Conservation (phyloP, 2,888 invertebrate genomes). For the Rotaria socialis region DNA sequence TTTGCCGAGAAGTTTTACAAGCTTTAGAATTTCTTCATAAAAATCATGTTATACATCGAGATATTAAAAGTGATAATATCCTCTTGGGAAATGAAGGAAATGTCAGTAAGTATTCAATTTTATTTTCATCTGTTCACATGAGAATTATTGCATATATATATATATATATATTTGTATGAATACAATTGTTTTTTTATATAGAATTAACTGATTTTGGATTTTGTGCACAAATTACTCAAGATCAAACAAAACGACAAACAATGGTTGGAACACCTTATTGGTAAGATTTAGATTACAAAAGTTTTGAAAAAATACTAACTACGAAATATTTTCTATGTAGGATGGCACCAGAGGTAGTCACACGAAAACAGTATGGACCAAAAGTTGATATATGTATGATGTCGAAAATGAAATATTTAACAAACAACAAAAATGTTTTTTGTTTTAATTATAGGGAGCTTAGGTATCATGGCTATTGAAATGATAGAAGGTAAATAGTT, state of each 20-base stretch:
- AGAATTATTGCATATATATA: background rate
- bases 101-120: slow-evolving; percentile 64
- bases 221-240: slow-evolving; percentile 98
- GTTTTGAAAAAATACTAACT: slow-evolving; percentile 62
- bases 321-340: slow-evolving; percentile 65
- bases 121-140: background rate
- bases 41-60: slow-evolving; percentile 65
- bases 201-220: slow-evolving; percentile 90
- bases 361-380: slow-evolving; percentile 91
- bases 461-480: slow-evolving; percentile 99
- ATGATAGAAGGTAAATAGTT: slow-evolving; percentile 93
- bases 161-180: too few relatives aligned
- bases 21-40: slow-evolving; percentile 95
- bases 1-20: slow-evolving; percentile 90
- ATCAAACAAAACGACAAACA: slow-evolving; percentile 97
- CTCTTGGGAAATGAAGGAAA: slow-evolving; percentile 93
- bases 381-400: slow-evolving; percentile 80
- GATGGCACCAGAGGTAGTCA: slow-evolving; percentile 61
- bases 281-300: background rate
- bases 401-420: background rate
- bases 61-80: slow-evolving; percentile 82
- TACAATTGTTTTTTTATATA: background rate
- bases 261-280: slow-evolving; percentile 71
- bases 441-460: slow-evolving; percentile 65
- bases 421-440: background rate